phyloP scores from a whole-genome alignment of 2,888 invertebrate species.

The Drosophila affinis region DNA sequence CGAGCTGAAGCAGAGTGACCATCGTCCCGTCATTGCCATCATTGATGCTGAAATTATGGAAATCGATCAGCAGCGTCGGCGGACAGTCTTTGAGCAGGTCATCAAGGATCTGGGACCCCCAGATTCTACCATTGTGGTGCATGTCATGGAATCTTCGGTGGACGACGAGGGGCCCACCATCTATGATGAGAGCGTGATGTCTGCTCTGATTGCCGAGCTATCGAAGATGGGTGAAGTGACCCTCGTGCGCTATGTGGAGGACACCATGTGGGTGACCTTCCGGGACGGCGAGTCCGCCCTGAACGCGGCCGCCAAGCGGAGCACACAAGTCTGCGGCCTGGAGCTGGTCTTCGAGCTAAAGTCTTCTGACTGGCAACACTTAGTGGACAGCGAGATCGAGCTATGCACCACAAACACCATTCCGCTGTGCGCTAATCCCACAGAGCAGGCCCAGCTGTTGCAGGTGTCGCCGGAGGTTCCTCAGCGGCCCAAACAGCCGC shows the following conservation, averaged over 20 bases:
- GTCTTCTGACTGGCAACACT: conserved; percentile 93
- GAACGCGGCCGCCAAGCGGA: conserved; percentile 86
- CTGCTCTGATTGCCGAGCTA: conserved; percentile 91
- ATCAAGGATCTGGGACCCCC: conserved; percentile 95
- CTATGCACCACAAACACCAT: conserved; percentile 94
- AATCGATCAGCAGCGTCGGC: conserved; percentile 90
- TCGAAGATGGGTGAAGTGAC: conserved; percentile 95
- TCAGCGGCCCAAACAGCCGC: conserved; percentile 84
- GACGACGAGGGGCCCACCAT: conserved; percentile 86
- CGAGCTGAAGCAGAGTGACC: conserved; percentile 98
- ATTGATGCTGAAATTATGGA: conserved; percentile 94
- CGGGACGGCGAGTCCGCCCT: conserved; percentile 95
- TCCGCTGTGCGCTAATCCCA: conserved; percentile 86
- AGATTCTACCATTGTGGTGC: conserved; percentile 95
- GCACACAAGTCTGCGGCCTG: conserved; percentile 87
- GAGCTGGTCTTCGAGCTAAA: conserved; percentile 90
- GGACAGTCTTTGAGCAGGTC: conserved; percentile 89
- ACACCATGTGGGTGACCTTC: conserved; percentile 96
- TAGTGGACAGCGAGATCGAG: conserved; percentile 92
- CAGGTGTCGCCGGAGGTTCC: conserved; percentile 85
- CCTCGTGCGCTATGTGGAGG: conserved; percentile 94
- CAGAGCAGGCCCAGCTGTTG: conserved; percentile 80
- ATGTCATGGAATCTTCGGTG: conserved; percentile 85
- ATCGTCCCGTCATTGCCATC: conserved; percentile 96
- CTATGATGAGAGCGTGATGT: conserved; percentile 92